Evolutionary conservation across 2,113 vertebrate species (phyloP), one percentile per base, ranked within the genome.

Genomic region (Podiceps cristatus): DNA sequence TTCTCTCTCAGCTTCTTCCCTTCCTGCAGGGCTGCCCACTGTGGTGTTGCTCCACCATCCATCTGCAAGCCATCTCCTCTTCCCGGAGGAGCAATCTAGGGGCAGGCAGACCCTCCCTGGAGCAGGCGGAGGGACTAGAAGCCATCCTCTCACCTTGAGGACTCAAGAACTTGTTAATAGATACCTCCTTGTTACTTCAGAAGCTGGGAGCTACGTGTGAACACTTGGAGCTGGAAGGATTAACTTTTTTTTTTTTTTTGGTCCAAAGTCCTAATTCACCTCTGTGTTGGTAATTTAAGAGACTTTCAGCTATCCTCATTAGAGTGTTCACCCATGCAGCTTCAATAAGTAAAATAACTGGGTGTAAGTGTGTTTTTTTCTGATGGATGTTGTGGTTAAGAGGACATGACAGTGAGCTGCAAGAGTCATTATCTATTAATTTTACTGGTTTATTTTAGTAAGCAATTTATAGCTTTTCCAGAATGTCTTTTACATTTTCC

Each of bases 371-470:
- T 49, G 31, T 67, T 83, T 81, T 74, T 77, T 90, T 25, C 69
- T 91, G 80, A 94, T 94, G 81, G 79, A 91, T 94, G 86, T 87
- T 93, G 82, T 91, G 86, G 85, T 91, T 97, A 97, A 96, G 52
- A 86, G 90, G 86, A 96, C 90, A 93, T 97, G 96, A 94, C 91
- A 97, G 90, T 88, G 84, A 95, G 68, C 83, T 93, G 76, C 77
- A 84, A 78, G 74, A 97, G 59, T 93, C 86, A 90, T 95, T 97
- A 93, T 94, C 75, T 93, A 91, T 96, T 96, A 93, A 97, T 97
- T 97, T 95, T 90, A 27, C 72, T 86, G 63, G 62, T 94, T 94
- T 95, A 95, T 96, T 96, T 97, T 95, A 97, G 91, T 89, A 97
- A 96, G 88, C 78, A 95, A 96, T 96, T 95, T 89, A 94, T 86